Evolutionary conservation across 2,113 vertebrate genomes (phyloP).

Genomic region (Todiramphus chloris): DNA sequence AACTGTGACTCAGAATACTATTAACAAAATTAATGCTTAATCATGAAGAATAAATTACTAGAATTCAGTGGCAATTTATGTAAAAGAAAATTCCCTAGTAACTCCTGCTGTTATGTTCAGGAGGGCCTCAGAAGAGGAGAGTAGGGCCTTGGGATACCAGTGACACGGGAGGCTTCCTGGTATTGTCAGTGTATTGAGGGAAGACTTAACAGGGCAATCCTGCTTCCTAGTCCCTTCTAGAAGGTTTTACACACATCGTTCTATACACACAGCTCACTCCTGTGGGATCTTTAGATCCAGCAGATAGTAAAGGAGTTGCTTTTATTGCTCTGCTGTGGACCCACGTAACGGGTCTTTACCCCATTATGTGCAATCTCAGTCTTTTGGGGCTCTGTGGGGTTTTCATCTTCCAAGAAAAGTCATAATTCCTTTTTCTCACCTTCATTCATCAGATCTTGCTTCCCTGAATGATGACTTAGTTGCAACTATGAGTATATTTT

Average conservation of each 20-base stretch:
- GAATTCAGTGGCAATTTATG: not conserved
- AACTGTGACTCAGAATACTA: not conserved
- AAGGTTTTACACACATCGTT: fast-evolving
- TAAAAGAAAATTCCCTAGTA: not conserved
- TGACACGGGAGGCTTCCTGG: not conserved
- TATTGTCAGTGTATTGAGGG: not conserved
- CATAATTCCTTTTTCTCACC: not conserved
- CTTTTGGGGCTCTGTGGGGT: not conserved
- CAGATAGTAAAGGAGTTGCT: not conserved
- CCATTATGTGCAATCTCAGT: not conserved
- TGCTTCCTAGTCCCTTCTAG: not conserved
- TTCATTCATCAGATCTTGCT: not conserved
- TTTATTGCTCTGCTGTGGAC: not conserved
- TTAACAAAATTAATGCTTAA: not conserved
- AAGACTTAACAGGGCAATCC: not conserved
- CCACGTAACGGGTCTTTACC: not conserved
- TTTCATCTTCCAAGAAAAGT: not conserved
- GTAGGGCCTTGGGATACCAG: not conserved
- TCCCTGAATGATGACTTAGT: not conserved
- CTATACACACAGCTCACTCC: not conserved
- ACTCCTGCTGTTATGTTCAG: not conserved
- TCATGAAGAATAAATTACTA: not conserved
- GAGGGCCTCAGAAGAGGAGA: not conserved
- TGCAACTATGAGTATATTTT: not conserved
- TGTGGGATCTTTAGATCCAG: not conserved